Base-by-base conservation (phyloP, 2,888 invertebrate species). In the Synergus umbraculus region DNA sequence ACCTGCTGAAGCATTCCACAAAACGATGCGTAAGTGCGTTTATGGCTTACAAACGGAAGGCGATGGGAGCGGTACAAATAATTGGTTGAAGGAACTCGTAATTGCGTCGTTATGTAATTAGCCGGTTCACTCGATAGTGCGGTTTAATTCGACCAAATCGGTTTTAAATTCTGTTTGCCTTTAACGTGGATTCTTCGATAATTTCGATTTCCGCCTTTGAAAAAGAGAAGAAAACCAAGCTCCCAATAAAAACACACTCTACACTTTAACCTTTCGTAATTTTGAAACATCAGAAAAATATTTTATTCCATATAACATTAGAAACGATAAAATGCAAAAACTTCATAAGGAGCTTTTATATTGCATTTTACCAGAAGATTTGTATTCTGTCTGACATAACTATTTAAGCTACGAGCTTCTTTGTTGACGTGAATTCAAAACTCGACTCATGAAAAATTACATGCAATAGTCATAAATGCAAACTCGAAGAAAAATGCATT, bases 81-180 rank as follows among this genome's bases (percentile, higher is more conserved):
- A 88, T 87, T 88, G 85, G 86, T 87, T 84, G 84, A 86, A 86
- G 85, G 85, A 85, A 85, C 85, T 82, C 79, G 85, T 87, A 88
- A 88, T 87, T 88, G 86, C 87, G 82, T 88, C 87, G 87, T 88
- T 87, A 88, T 87, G 86, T 87, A 87, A 87, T 88, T 88, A 88
- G 86, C 85, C 84, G 85, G 85, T 86, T 85, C 84, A 86, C 86
- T 87, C 86, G 84, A 84, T 82, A 80, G 83, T 84, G 83, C 81
- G 83, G 86, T 84, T 87, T 87, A 87, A 87, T 87, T 85, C 85
- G 85, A 83, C 85, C 88, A 88, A 87, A 87, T 88, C 86, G 86
- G 86, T 88, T 87, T 86, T 86, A 87, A 88, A 87, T 83, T 85
- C 83, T 86, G 83, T 83, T 84, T 83, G 82, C 82, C 82, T 84